Evolutionary conservation across 2,888 invertebrate species (phyloP), one percentile per base, ranked within the genome.

Genomic region (Neocrepidodera transversa): DNA sequence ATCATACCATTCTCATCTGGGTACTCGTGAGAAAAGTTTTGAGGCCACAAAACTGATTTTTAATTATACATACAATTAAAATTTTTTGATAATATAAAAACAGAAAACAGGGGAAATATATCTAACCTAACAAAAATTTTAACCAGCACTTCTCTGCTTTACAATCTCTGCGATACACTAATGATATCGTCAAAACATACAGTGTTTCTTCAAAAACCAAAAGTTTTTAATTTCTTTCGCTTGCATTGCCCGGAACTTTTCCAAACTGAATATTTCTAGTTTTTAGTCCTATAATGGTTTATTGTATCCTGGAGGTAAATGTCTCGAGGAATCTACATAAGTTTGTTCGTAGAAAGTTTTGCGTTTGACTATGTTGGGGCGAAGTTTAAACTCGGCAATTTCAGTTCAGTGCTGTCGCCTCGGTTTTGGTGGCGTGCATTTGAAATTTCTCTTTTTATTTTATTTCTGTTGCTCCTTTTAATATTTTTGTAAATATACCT

Each of bases 221-320:
- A 45, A 45, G 32, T 43, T 53, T 53, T 53, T 53, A 43, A 53
- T 43, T 53, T 53, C 53, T 43, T 53, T 35, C 35, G 32, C 53
- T 50, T 26, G 50, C n/a, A 20, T 26, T 38, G 14, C 50, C 26
- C 43, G 23, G 38, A 53, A 53, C 53, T 53, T 53, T 45, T 45
- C 30, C 43, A 23, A 45, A 45, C 53, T 53, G 43, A 45, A 43
- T 53, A 53, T 53, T 53, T 43, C 32, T 53, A 53, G 53, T 53
- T 53, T 53, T 45, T 45, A 52, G 30, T 43, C 23, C 53, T 45
- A 35, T 53, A 53, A 53, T 53, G 53, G 53, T 53, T 53, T 53
- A 53, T 53, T 53, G 53, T 53, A 53, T 53, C 53, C 53, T 35
- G 43, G 16, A 53, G 53, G 53, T 53, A 53, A 43, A 53, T 53